Evolutionary conservation across 1,140 invertebrate genomes (phyloP), one percentile per base, ranked within the genome.

Genomic region (Cherax quadricarinatus): DNA sequence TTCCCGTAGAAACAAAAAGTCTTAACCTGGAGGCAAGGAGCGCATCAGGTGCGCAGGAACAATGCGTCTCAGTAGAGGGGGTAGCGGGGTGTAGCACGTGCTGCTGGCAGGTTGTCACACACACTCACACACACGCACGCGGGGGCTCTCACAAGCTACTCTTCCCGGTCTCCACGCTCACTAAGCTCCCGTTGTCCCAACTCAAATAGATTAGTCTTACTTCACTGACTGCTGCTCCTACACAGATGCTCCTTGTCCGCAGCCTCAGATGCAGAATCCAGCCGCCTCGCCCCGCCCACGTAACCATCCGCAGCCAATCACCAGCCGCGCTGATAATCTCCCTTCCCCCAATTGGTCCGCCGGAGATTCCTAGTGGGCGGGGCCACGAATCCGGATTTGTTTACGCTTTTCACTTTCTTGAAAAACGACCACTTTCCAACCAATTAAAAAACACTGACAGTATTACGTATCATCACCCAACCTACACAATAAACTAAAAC

Each of bases 141-240:
- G n/a, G 30, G 30, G 30, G n/a, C 48, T 53, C 41, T 24, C 88
- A 84, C 60, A 14, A 41, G 84, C 79, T 24, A 66, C 84, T 49
- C 70, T 78, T 49, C 24, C 73, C 85, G 51, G 48, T 60, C 89
- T 81, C 53, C 4, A 75, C 51, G 57, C 41, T 57, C 57, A 87
- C 89, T 87, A 86, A 86, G 89, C 84, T 91, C 73, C 12, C 84
- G 84, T 86, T 91, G 89, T 91, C 84, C 79, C 41, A 41, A 48
- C 75, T 66, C 89, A 79, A 86, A 91, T 86, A 91, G 89, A 91
- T 91, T 91, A 91, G 89, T 87, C 84, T 86, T 87, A 91, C 84
- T 87, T 86, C 84, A 91, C 73, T 91, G 89, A 82, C 84, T 91
- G 89, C 89, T 57, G 89, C 41, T n/a, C 53, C n/a, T n/a, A 53